Conservation (phyloP, 2,888 invertebrate genomes). For the Ophion ellenae region DNA sequence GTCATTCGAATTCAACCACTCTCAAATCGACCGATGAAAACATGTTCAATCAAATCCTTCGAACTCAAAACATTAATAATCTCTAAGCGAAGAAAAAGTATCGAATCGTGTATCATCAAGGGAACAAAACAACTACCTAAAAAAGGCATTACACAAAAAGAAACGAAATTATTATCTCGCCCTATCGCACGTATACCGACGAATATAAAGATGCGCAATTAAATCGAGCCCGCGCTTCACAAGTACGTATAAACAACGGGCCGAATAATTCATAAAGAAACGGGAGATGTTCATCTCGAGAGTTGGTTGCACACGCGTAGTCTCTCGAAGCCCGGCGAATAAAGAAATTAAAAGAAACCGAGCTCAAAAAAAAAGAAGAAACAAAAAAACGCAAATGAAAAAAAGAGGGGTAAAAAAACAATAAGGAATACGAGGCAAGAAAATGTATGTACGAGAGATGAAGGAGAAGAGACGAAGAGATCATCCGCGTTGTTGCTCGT, state of each 20-base stretch:
- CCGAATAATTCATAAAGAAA: slow-evolving; percentile 57
- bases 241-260: slow-evolving; percentile 34
- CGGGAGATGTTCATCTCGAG: slow-evolving; percentile 45
- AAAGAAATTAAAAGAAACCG: slow-evolving; percentile 38
- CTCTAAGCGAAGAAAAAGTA: no score
- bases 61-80: no score
- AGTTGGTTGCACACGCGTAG: slow-evolving; percentile 33
- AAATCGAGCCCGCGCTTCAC: not conserved
- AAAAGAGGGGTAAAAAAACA: not conserved
- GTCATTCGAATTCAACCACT: no score
- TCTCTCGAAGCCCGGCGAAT: slow-evolving; percentile 40
- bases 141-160: no score
- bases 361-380: no score
- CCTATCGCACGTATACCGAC: no score
- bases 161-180: not conserved
- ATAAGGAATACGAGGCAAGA: not conserved
- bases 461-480: slow-evolving; percentile 16
- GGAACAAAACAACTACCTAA: no score
- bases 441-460: slow-evolving; percentile 22
- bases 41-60: no score
- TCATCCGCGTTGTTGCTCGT: slow-evolving; percentile 21
- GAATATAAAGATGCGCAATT: slow-evolving; percentile 2
- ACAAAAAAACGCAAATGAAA: no score
- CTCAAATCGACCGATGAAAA: no score
- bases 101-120: no score